Base-by-base conservation (phyloP, 2,888 invertebrate genomes). In the Syrista parreyssii region DNA sequence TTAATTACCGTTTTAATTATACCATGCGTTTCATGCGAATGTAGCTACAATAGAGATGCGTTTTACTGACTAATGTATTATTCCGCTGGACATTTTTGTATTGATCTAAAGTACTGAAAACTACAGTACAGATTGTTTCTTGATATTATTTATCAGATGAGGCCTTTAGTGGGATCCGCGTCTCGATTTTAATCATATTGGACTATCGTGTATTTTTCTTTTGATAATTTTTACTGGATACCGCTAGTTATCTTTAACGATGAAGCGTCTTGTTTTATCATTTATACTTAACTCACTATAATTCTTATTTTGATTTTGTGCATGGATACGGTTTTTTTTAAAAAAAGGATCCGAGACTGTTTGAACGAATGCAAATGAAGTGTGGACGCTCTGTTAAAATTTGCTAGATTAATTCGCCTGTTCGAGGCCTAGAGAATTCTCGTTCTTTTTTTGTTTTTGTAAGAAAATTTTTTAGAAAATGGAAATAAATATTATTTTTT, bases 381-480 rank as follows among this genome's bases (percentile, higher is more conserved):
- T 23, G 4, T 40, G 15, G 40, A 40, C 23, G 23, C 23, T 23
- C 9, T 6, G 55, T 55, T 55, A 55, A 55, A 55, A 23, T 55
- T 55, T 55, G 2, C 55, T 55, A 55, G 55, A 55, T 55, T 2
- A 55, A 55, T 55, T 55, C 23, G 55, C 55, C 55, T 23, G 55
- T 23, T 55, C 55, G 23, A 55, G 55, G 55, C 23, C 23, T 55
- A 55, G 23, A 55, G 6, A 55, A 55, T 55, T 55, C 23, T 23
- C 9, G 0, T 6, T 55, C 55, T 55, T 55, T 23, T 55, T 15
- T 4, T 15, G 15, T 40, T 6, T 55, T 55, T 55, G 11, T 80
- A 81, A 82, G 75, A 78, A 76, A 79, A 80, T 79, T 81, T 79
- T 83, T 81, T 79, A 76, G 40, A 40, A 40, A 40, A 15, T 40